Base-by-base conservation (phyloP, 1,140 invertebrate species). In the Calephelis nemesis region DNA sequence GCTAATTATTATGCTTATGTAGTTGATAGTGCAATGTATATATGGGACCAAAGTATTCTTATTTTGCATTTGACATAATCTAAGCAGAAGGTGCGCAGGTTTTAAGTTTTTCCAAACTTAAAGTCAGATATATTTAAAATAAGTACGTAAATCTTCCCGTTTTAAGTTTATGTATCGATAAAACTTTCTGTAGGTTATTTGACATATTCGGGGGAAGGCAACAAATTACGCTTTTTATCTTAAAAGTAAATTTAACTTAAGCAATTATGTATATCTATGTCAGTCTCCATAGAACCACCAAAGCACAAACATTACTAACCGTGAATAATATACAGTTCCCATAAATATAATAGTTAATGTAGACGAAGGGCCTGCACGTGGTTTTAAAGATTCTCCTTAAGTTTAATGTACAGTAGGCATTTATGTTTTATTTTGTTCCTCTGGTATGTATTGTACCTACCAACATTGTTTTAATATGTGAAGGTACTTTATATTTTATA, bases 171-270 rank as follows among this genome's bases (percentile, higher is more conserved):
- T 45, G 8, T 50, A 39, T 52, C 45, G 52, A 60, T 60, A 60
- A 60, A 60, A 30, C 54, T 65, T 66, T 7, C 65, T 45, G 58
- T 45, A 42, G 40, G 40, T 58, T 62, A 63, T 67, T 73, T 63
- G 83, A 85, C 19, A 60, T 30, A 60, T 60, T 84, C 79, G 85
- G 93, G 93, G 93, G 92, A 93, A 93, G 91, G 93, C 93, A 93
- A 92, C 90, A 91, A 91, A 90, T 83, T 93, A 93, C 92, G 92
- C 92, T 93, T 93, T 87, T 85, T 79, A 77, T 84, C 77, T 88
- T 85, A 82, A 86, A 83, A 84, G 67, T 72, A 66, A 30, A 30
- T 30, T 30, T 30, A 30, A 66, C 65, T 58, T 66, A 40, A 50
- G 19, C 30, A 58, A 66, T 58, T 58, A 54, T 42, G 50, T 66